Evolutionary conservation across 2,797 vertebrate genomes (phyloP).

Genomic region (Ctenopoma multispine): DNA sequence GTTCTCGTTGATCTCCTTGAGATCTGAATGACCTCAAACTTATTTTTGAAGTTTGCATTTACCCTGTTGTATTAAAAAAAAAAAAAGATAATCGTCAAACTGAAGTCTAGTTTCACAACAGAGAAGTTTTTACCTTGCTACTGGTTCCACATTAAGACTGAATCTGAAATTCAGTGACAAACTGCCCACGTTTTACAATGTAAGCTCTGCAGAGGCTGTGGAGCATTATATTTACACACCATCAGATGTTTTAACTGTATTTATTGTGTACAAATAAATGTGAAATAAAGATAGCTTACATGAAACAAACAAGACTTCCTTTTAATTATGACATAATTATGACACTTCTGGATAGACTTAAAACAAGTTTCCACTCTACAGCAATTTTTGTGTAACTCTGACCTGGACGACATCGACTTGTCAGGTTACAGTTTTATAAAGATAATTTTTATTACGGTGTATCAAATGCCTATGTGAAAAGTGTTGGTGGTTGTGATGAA

Average conservation of each 20-base stretch:
- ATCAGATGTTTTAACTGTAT: constrained; percentile 94
- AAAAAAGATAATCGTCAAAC: constrained; percentile 28
- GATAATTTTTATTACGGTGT: too few relatives aligned
- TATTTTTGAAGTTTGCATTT: constrained; percentile 92
- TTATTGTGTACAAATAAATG: constrained; percentile 96
- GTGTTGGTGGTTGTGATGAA: too few relatives aligned
- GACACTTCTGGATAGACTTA: too few relatives aligned
- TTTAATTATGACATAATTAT: neutral
- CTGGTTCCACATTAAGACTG: constrained; percentile 52
- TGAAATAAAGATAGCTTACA: constrained; percentile 92
- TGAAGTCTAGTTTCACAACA: constrained; percentile 57
- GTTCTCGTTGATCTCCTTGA: constrained; percentile 90
- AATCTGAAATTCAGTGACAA: constrained; percentile 60
- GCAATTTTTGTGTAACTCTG: too few relatives aligned
- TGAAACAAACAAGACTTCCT: constrained; percentile 7
- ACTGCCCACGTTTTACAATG: constrained; percentile 45
- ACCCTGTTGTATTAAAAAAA: constrained; percentile 72
- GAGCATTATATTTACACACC: constrained; percentile 80
- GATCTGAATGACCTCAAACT: constrained; percentile 93
- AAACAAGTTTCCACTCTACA: too few relatives aligned
- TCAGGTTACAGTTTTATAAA: too few relatives aligned
- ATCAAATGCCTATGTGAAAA: too few relatives aligned
- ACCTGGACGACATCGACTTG: too few relatives aligned
- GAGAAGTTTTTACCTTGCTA: constrained; percentile 61
- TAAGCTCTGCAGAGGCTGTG: constrained; percentile 50